A percentile compares a stretch with the other conserved stretches of the same genome.
Conservation (phyloP, 2,113 vertebrate genomes). For the Microcebus murinus region DNA sequence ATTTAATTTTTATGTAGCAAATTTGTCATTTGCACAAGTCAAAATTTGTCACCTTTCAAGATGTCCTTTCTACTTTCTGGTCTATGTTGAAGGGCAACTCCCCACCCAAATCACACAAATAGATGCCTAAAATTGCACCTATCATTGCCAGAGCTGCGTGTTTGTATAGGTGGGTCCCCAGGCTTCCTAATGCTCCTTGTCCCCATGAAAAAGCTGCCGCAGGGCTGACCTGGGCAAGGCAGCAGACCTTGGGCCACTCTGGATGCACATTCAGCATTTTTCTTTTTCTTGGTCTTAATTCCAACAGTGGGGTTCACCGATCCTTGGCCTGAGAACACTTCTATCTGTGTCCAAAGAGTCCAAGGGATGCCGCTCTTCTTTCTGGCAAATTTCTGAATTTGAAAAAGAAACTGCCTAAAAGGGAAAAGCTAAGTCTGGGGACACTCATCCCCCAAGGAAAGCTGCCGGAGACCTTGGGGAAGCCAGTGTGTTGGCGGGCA, state of each 20-base stretch:
- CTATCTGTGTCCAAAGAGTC: background rate
- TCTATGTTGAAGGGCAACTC: background rate
- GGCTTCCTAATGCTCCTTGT: background rate
- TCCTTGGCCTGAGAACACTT: background rate
- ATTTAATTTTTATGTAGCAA: background rate
- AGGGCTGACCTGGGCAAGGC: background rate
- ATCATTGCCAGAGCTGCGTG: fast-evolving
- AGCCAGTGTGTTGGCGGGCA: background rate
- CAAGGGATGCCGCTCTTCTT: background rate
- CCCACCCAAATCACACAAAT: background rate
- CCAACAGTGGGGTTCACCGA: no score
- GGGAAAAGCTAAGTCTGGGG: background rate
- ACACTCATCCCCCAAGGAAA: background rate
- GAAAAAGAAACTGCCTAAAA: background rate
- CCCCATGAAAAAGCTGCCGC: background rate
- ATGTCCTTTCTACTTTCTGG: background rate
- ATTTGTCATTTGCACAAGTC: background rate
- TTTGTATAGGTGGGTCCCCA: no score
- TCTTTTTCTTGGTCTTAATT: background rate
- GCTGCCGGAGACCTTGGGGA: background rate
- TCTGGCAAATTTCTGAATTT: background rate
- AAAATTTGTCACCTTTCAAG: background rate
- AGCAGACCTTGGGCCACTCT: background rate
- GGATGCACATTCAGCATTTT: background rate
- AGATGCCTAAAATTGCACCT: background rate